Base-by-base conservation (phyloP, 1,140 invertebrate genomes). In the Trichonephila clavipes region DNA sequence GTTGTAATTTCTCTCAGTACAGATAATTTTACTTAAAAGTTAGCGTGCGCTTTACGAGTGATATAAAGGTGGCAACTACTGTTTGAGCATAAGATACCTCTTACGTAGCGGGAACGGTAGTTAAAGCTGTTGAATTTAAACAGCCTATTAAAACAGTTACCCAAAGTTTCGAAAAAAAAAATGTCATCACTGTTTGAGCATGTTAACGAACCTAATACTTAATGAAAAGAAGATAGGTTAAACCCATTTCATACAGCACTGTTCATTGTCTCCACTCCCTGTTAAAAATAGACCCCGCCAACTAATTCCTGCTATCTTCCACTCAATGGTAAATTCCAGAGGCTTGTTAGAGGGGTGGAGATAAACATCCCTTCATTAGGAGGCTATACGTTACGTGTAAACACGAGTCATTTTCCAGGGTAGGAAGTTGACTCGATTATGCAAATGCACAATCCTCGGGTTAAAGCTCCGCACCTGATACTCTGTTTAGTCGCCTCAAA, bases 351-450 rank as follows among this genome's bases (percentile, higher is more conserved):
- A 21, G 24, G n/a, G 59, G 28, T 59, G 81, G 66, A 81, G 69
- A 90, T 59, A 81, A 77, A 82, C 59, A 61, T 59, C 51, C 69
- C 72, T 81, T 90, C 44, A 90, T 90, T 90, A 90, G 58, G 34
- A 64, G 51, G 44, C 72, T 66, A 81, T 81, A 61, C 88, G 51
- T 81, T 90, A 61, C 58, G 18, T 90, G 69, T 90, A 90, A 90
- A 90, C 72, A 90, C 69, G 72, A 90, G 88, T 61, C 88, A 61
- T 82, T 40, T 66, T 51, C 34, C 44, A 34, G 28, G 16, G 34
- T 12, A 19, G 18, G 64, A 51, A 18, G 19, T 81, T 82, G 77
- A 91, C 81, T 91, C 69, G 59, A 91, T 91, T 91, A 91, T 91
- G 90, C 81, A 91, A 83, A 91, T 91, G 24, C 18, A 10, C 44